Base-by-base conservation (phyloP, 2,888 invertebrate species). In the Saturnia pavonia region DNA sequence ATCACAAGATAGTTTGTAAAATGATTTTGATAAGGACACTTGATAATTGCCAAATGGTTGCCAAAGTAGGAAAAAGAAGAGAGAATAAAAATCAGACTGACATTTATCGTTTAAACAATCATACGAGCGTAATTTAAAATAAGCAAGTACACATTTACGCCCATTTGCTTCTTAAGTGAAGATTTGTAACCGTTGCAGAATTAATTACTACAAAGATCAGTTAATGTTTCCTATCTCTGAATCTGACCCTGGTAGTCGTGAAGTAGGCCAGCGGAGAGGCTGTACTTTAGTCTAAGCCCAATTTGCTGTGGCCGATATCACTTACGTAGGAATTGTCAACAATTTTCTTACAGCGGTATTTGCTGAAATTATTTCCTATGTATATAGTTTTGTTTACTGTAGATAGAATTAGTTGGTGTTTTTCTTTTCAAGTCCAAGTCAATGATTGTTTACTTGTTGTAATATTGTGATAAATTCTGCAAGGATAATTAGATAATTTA, bases 381-480 rank as follows among this genome's bases (percentile, higher is more conserved):
- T 27, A 60, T 27, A 60, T 60, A 60, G 25, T 27, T 60, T 27
- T 60, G 14, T 60, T 60, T 60, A 60, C 57, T 60, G 25, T 27
- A 3, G 7, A 60, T 4, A 27, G 12, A 60, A 27, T 60, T 12
- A 25, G 3, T 60, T 60, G 14, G 6, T 60, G 11, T 14, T 27
- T 25, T 27, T 25, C 11, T 27, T 19, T 57, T 25, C 57, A 57
- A 54, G 54, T 11, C 6, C 4, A 4, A 25, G 25, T 25, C 19
- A 7, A 51, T 14, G 1, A 7, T 43, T 14, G 43, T 43, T 43
- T 43, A 43, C 8, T 43, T 43, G 2, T 9, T 14, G 43, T 43
- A 9, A 8, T 43, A 43, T 43, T 14, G 43, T 43, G 43, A 43
- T 12, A 12, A 14, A 43, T 9, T 4, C 34, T 34, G 2, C 34